phyloP scores from a whole-genome alignment of 2,888 invertebrate species.

The Drosophila phalerata region DNA sequence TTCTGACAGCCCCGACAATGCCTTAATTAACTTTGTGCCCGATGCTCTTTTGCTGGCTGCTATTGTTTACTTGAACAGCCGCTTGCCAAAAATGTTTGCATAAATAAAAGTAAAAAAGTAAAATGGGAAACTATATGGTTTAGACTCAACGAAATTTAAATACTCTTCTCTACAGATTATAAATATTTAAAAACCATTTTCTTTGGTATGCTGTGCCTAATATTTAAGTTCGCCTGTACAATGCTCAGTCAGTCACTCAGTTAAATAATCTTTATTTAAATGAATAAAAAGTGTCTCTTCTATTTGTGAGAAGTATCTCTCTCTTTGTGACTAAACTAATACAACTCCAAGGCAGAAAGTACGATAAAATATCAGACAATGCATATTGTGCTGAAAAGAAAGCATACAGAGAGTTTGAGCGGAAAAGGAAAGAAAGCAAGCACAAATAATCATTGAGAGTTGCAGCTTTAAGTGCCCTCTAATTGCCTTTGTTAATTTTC shows the following conservation, averaged over 20 bases:
- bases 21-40: slow-evolving; percentile 71
- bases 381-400: slow-evolving; percentile 14
- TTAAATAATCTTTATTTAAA: no score
- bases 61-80: slow-evolving; percentile 50
- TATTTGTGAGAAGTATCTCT: no score
- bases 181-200: background rate
- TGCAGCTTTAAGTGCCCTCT: slow-evolving; percentile 59
- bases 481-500: slow-evolving; percentile 73
- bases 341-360: slow-evolving; percentile 4
- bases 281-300: no score
- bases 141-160: background rate
- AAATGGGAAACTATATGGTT: slow-evolving; percentile 3
- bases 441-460: slow-evolving; percentile 47
- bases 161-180: background rate
- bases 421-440: background rate
- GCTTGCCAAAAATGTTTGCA: slow-evolving; percentile 51
- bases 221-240: no score
- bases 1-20: background rate
- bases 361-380: slow-evolving; percentile 18
- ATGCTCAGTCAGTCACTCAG: no score
- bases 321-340: background rate
- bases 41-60: slow-evolving; percentile 27
- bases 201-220: no score
- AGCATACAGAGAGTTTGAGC: background rate
- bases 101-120: slow-evolving; percentile 49